A percentile compares a stretch with the other conserved stretches of the same genome.
Conservation (phyloP, 2,888 invertebrate species). For the Peribatodes rhomboidaria region DNA sequence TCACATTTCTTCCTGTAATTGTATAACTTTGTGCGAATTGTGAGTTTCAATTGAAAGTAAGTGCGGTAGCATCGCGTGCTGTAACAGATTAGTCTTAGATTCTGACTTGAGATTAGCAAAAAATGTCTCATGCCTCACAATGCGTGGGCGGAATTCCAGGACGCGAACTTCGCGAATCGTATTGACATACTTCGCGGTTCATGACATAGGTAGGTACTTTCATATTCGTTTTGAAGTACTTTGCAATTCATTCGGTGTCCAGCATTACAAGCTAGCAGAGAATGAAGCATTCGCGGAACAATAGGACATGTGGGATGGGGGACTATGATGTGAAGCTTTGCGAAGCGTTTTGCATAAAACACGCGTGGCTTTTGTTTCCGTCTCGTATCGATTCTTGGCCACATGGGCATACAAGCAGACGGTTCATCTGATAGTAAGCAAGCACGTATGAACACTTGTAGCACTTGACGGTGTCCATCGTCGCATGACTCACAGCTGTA, state of each 20-base stretch:
- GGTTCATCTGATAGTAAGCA: no score
- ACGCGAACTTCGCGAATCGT: not conserved
- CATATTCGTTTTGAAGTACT: no score
- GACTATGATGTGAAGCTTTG: not conserved
- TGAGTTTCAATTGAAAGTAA: not conserved
- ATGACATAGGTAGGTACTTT: no score
- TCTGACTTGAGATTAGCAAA: constrained; percentile 13
- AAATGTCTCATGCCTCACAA: constrained; percentile 15
- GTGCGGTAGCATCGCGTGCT: constrained; percentile 3
- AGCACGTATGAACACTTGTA: not conserved
- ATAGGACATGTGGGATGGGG: constrained; percentile 4
- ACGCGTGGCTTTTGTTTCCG: constrained; percentile 4
- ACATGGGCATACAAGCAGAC: no score
- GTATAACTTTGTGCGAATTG: not conserved
- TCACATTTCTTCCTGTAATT: not conserved
- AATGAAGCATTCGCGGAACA: constrained; percentile 1
- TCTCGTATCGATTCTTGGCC: constrained; percentile 3
- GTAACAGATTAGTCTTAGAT: constrained; percentile 7
- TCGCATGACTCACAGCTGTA: no score
- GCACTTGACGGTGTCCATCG: not conserved
- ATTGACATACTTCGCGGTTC: constrained; percentile 17
- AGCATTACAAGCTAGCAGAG: not conserved
- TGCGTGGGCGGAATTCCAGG: constrained; percentile 8
- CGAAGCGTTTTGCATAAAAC: constrained; percentile 4
- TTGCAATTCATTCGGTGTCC: not conserved